phyloP scores from a whole-genome alignment of 64 coral and sea anemone genomes.

The Cladopsammia gracilis region DNA sequence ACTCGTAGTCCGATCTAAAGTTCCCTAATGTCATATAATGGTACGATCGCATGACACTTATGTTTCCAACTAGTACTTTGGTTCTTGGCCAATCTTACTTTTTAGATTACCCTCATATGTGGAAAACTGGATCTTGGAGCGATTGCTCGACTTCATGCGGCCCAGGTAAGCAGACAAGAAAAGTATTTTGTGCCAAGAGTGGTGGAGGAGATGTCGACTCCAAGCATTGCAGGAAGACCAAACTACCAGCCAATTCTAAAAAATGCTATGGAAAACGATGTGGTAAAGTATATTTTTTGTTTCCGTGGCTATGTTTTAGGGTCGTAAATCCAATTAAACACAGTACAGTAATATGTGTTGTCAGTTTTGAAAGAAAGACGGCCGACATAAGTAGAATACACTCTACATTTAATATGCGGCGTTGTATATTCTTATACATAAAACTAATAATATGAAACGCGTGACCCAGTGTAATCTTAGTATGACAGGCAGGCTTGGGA shows the following conservation, averaged over 20 bases:
- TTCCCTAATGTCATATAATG: too few species aligned
- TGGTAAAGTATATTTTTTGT: slow-evolving; percentile 36
- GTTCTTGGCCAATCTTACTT: neutral
- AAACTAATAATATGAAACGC: too few species aligned
- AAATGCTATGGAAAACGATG: slow-evolving; percentile 90
- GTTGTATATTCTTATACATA: too few species aligned
- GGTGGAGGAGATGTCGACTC: slow-evolving; percentile 19
- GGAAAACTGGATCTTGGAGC: slow-evolving; percentile 79
- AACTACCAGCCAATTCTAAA: slow-evolving; percentile 9
- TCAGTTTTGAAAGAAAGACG: too few species aligned
- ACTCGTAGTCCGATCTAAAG: too few species aligned
- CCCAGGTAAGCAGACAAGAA: slow-evolving; percentile 69
- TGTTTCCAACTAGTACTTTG: too few species aligned
- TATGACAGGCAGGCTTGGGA: too few species aligned
- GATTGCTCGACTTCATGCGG: slow-evolving; percentile 79
- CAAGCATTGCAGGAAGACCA: slow-evolving; percentile 64
- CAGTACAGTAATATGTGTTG: too few species aligned
- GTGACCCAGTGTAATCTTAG: too few species aligned
- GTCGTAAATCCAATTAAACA: neutral
- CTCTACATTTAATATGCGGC: too few species aligned
- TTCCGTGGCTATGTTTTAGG: neutral
- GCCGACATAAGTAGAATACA: too few species aligned
- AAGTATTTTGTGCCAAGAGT: slow-evolving; percentile 81
- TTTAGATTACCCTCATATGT: slow-evolving; percentile 95
- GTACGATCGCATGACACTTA: too few species aligned